Evolutionary conservation across 2,888 invertebrate species (phyloP), one percentile per base, ranked within the genome.

Genomic region (Dinocampus coccinellae): DNA sequence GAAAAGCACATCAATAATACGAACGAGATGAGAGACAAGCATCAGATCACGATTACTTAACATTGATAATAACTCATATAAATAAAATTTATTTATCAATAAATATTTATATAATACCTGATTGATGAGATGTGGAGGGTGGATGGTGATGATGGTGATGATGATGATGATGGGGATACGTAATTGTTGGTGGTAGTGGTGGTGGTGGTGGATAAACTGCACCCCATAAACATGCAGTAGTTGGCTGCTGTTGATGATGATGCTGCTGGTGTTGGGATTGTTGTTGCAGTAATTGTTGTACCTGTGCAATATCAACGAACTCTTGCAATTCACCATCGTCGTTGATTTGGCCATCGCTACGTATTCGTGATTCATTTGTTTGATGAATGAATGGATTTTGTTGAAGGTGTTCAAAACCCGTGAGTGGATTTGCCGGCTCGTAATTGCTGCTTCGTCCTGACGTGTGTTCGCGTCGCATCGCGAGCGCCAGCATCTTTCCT

Each of bases 301-400:
- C 94, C 87, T 94, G 94, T 71, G 94, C 91, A 82, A 94, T 94
- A 88, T 95, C 95, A 87, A 95, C 94, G 89, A 93, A 95, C 89
- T 95, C 95, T 71, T 85, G 83, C 36, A 84, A 78, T 71, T 84
- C 87, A 70, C 84, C 84, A 73, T 84, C 89, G 82, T 79, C 88
- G 60, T 83, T 82, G 39, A 79, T 72, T 69, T 78, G 81, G 63
- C 78, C 67, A 42, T 84, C 85, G 67, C 47, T 16, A 20, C 82
- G 81, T 71, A 78, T 76, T 74, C 85, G 78, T 20, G 77, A 80
- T 70, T 85, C 86, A 83, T 73, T 74, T 77, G 82, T 78, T 64
- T 77, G 79, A 26, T 75, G 67, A 26, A 42, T 55, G 76, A 84
- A 85, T 47, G 84, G 82, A 76, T 81, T 83, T 73, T 82, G 84